Evolutionary conservation across 2,113 vertebrate species (phyloP), one percentile per base, ranked within the genome.

Genomic region (Nannobrachium achirus): DNA sequence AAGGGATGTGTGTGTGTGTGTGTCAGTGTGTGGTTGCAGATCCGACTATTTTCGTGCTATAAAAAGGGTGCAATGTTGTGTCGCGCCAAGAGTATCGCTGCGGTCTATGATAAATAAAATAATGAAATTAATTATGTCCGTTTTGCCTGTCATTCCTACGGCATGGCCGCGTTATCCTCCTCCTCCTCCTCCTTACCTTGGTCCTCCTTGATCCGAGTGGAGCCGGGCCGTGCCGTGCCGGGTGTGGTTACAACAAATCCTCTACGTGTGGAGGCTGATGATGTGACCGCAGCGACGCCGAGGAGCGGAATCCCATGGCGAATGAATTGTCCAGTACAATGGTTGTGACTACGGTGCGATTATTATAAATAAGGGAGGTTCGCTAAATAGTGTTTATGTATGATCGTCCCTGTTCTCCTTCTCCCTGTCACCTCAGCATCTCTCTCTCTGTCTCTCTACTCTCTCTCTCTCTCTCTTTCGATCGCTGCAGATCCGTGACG

Each of bases 401-500:
- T 10, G 78, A 46, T 72, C 69, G 85, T 83, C 76, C 72, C 67
- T 69, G 75, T 82, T 85, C 76, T 88, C 82, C 83, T 87, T 76
- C 86, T 73, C 60, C 38, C 74, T 87, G 88, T 90, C 92, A 91
- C 87, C 87, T 87, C 91, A 86, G 89, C 92, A 93, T 93, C 91
- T 90, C 83, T 67, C 51, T 80, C 80, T 33, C 25, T 25, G 57
- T 56, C 68, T 69, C 25, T 25, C 25, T 25, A n/a, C 25, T 25
- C 25, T 25, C 25, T 71, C 71, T 64, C 25, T 25, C 25, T 25
- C 25, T 93, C 91, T 90, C 83, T 67, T 49, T 80, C 80, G 70
- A 55, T 77, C 85, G 87, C 90, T 90, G 92, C 92, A 84, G 92
- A 91, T 89, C 89, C 88, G 89, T 89, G 92, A 92, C 89, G 92